These are phyloP conservation scores for Nerophis ophidion DNA, from an alignment of 2,113 vertebrate genomes.

Conservation along the genomic window DNA sequence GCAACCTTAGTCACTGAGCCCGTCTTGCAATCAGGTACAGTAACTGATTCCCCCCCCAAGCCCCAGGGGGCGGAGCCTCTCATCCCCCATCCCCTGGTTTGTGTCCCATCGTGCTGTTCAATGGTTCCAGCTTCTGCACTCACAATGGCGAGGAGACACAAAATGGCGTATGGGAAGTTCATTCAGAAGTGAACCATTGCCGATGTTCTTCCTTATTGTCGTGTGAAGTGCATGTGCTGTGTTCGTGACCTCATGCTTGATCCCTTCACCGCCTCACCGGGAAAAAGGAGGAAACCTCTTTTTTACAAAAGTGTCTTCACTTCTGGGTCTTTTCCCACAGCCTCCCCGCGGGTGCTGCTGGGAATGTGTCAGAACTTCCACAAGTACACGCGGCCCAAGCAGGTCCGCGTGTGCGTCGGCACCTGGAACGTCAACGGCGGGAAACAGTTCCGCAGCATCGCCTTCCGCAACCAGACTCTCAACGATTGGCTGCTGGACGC, in stretches of 20 bases:
- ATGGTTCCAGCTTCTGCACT: neutral
- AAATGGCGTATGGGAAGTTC: no score
- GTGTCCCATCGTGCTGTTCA: slow-evolving; percentile 7
- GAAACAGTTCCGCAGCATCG: slow-evolving; percentile 96
- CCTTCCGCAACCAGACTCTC: slow-evolving; percentile 95
- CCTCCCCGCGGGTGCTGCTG: slow-evolving; percentile 89
- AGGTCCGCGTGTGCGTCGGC: slow-evolving; percentile 84
- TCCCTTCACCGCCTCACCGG: neutral
- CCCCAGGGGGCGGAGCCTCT: slow-evolving; percentile 28
- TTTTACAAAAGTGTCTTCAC: neutral
- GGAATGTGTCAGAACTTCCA: slow-evolving; percentile 95
- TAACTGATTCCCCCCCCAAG: slow-evolving; percentile 59
- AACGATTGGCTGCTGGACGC: slow-evolving; percentile 97
- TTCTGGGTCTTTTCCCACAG: slow-evolving; percentile 55
- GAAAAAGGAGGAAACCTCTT: neutral
- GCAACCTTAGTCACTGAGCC: slow-evolving; percentile 93
- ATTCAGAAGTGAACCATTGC: slow-evolving; percentile 37
- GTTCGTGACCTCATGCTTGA: neutral
- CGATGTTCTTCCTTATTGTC: slow-evolving; percentile 20
- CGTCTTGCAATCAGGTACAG: slow-evolving; percentile 98
- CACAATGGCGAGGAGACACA: no score
- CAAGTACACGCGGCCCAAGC: slow-evolving; percentile 88
- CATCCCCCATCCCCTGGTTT: slow-evolving; percentile 23
- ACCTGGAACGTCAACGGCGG: slow-evolving; percentile 98
- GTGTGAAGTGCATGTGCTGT: no score